Evolutionary conservation across 2,888 invertebrate species (phyloP).

Genomic region (Eupithecia subumbrata): DNA sequence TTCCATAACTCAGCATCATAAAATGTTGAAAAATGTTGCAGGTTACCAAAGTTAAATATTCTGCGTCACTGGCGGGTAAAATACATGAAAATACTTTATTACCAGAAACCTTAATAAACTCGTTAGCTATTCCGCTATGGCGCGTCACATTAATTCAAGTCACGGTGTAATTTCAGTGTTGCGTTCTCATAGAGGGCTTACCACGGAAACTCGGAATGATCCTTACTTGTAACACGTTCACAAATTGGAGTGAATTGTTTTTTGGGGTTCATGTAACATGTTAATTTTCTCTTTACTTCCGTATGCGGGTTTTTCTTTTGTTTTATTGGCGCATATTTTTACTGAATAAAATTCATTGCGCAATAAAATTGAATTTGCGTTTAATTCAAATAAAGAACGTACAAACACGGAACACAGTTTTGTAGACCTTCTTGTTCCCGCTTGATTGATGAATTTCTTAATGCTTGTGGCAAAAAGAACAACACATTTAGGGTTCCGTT

Average conservation of each 20-base stretch:
- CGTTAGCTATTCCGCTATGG: conserved; percentile 43
- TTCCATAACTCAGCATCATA: conserved; percentile 29
- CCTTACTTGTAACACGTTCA: conserved; percentile 18
- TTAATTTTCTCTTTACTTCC: conserved; percentile 12
- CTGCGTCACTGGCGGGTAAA: conserved; percentile 28
- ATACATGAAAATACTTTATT: conserved; percentile 42
- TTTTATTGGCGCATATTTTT: conserved; percentile 15
- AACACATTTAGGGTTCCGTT: background rate
- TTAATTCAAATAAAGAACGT: background rate
- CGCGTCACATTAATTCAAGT: conserved; percentile 45
- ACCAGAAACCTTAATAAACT: conserved; percentile 43
- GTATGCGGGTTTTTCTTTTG: conserved; percentile 8
- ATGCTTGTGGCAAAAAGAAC: background rate
- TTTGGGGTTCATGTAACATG: conserved; percentile 21
- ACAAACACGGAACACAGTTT: background rate
- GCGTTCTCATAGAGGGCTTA: conserved; percentile 32
- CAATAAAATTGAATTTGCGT: conserved; percentile 3
- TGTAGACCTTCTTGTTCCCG: background rate
- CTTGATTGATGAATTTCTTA: background rate
- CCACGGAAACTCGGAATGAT: conserved; percentile 35
- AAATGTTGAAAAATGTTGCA: conserved; percentile 31
- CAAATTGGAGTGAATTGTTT: conserved; percentile 23
- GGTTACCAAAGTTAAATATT: conserved; percentile 26
- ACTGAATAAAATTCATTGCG: background rate
- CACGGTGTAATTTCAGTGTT: conserved; percentile 42